Base-by-base conservation (phyloP, 1,140 invertebrate genomes). In the Scylla paramamosain region DNA sequence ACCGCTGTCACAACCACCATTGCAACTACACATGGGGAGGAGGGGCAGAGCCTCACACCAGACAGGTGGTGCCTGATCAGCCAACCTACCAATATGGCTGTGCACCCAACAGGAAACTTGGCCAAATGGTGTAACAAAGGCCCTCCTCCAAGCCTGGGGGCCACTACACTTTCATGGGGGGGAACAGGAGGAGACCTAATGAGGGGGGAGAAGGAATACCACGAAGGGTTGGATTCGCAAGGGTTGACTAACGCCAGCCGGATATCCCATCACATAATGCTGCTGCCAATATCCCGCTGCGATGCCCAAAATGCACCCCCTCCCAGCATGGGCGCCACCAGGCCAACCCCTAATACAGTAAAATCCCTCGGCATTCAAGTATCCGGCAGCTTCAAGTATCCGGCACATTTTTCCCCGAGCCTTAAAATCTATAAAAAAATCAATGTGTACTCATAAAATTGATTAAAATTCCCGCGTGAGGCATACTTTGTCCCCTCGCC, bases 181-280 rank as follows among this genome's bases (percentile, higher is more conserved):
- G 48, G 52, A n/a, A n/a, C 28, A 29, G 82, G 25, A 14, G 77
- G 84, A 8, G 46, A 46, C 82, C 39, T 14, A 48, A 48, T 20
- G 16, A 83, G 31, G 39, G 52, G 39, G 83, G n/a, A n/a, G n/a
- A 87, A 90, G 89, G 89, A 86, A 92, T 92, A 92, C 94, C 91
- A 95, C 88, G 94, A 95, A 95, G 94, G 94, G 94, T 95, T 95
- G 86, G 91, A 88, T 91, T 91, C 94, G 86, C 94, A 95, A 95
- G 94, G 94, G 94, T 95, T 95, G 94, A 92, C 94, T 95, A 95
- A 95, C 91, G 94, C 94, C 94, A 95, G 94, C 94, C 94, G 94
- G 94, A 95, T 95, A 95, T 95, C 94, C 94, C 94, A 95, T 95
- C 94, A 93, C 91, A 95, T 91, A 95, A 95, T 93, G 94, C 94